These are phyloP conservation scores for Euzetes globulus DNA, from an alignment of 2,888 invertebrate genomes.

Conservation along the genomic window DNA sequence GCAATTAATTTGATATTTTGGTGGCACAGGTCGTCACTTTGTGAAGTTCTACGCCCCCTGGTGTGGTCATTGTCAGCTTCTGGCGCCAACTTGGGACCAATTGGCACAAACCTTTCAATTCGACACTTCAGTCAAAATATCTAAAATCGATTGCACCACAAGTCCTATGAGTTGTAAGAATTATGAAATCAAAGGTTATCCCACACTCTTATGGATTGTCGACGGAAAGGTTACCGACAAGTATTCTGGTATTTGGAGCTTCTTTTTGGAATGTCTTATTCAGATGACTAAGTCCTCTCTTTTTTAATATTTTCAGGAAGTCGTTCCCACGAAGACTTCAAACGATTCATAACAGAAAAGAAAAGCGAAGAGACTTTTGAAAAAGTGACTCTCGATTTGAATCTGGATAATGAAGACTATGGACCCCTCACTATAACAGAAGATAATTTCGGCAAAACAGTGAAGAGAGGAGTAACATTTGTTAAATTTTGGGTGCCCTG, in stretches of 20 bases:
- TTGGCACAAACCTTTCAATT: conserved; percentile 59
- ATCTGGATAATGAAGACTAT: conserved; percentile 43
- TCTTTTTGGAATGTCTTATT: neutral
- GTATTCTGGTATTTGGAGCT: conserved; percentile 50
- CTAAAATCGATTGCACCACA: conserved; percentile 76
- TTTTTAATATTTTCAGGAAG: conserved; percentile 49
- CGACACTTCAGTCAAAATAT: conserved; percentile 62
- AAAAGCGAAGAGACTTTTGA: conserved; percentile 47
- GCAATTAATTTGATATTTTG: neutral
- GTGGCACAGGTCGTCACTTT: conserved; percentile 63
- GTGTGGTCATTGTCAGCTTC: conserved; percentile 75
- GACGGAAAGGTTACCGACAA: conserved; percentile 78
- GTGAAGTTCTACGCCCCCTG: conserved; percentile 87
- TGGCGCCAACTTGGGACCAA: conserved; percentile 77
- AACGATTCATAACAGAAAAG: conserved; percentile 65
- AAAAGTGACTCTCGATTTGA: neutral
- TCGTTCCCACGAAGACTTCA: conserved; percentile 61
- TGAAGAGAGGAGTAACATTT: conserved; percentile 69
- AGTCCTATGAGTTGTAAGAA: conserved; percentile 65
- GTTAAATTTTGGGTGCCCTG: conserved; percentile 86
- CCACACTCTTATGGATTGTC: conserved; percentile 70
- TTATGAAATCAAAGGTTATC: conserved; percentile 77
- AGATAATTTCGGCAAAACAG: conserved; percentile 65
- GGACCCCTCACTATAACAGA: conserved; percentile 54
- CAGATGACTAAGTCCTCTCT: neutral